Base-by-base conservation (phyloP, 2,797 vertebrate genomes). In the Pseudochromis fuscus region DNA sequence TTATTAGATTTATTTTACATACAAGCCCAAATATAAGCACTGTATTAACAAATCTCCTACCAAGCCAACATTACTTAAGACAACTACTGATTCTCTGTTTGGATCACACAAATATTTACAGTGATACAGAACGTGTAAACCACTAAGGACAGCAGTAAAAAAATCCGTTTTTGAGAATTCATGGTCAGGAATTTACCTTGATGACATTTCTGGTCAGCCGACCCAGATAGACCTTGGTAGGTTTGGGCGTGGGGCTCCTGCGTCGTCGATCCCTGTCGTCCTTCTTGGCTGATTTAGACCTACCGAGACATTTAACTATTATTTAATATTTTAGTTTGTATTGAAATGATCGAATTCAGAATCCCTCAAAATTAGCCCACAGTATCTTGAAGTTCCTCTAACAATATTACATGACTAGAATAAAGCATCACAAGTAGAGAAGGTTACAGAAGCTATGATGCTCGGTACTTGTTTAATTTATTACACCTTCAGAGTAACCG, bases 161-260 rank as follows among this genome's bases (percentile, higher is more conserved):
- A 38, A 6, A 18, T 40, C 16, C 8, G 30, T 40, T 60, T 60
- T 33, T 24, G n/a, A 45, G 19, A 13, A 33, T 18, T 25, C 27
- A 4, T 28, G 15, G 4, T 57, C 9, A 21, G 57, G 12, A 5
- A 40, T 49, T 85, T 81, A 97, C 97, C 96, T 97, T 98, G 49
- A 96, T 96, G 69, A 98, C 96, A 0, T 97, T 98, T 77, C 95
- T 94, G 3, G 97, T 98, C 25, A 98, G 95, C 44, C 96, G 92
- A 58, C 97, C 96, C 70, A 98, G 94, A 15, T 95, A 96, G 4
- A 98, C 95, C 89, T 98, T 98, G 23, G 96, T 97, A 65, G 97
- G 96, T 67, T 95, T 95, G 4, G 96, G 96, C 2, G 95, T 96
- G 0, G 97, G 97, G 77, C 96, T 98, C 40, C 96, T 85, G 19